Base-by-base conservation (phyloP, 2,797 vertebrate species). In the Argentina silus region DNA sequence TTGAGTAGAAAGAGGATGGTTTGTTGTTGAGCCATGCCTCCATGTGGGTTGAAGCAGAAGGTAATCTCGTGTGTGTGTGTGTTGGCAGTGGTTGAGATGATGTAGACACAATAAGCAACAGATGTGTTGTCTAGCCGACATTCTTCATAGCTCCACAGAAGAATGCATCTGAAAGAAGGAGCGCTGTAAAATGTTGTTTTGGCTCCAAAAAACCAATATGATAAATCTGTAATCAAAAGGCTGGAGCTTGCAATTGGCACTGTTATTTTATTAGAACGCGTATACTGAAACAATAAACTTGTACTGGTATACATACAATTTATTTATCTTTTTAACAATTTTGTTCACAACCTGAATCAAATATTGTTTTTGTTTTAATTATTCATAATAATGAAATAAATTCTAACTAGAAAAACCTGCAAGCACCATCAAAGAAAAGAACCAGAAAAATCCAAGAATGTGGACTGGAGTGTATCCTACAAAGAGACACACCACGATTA, bases 241-340 rank as follows among this genome's bases (percentile, higher is more conserved):
- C 81, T 78, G 89, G 68, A 0, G 23, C 0, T 86, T 91, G 23
- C 67, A 44, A 94, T 96, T 96, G 95, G 95, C 95, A 96, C 95
- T 95, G 95, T 95, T 94, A 95, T 95, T 96, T 96, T 96, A 96
- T 96, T 96, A 96, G 95, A 96, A 95, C 93, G 94, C 94, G 94
- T 95, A 95, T 96, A 96, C 95, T 95, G 95, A 96, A 95, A 96
- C 96, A 96, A 96, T 96, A 95, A 95, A 96, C 95, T 96, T 96
- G 95, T 95, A 96, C 95, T 96, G 95, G 95, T 96, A 95, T 96
- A 96, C 95, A 96, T 95, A 96, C 94, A 93, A 94, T 95, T 95
- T 95, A 71, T 74, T 78, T 78, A 76, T 72, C 73, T 51, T 56
- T 72, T 69, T 11, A 36, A 55, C 14, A 96, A 96, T 94, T 95